Evolutionary conservation across 2,113 vertebrate genomes (phyloP), one percentile per base, ranked within the genome.

Genomic region (Calonectris borealis): DNA sequence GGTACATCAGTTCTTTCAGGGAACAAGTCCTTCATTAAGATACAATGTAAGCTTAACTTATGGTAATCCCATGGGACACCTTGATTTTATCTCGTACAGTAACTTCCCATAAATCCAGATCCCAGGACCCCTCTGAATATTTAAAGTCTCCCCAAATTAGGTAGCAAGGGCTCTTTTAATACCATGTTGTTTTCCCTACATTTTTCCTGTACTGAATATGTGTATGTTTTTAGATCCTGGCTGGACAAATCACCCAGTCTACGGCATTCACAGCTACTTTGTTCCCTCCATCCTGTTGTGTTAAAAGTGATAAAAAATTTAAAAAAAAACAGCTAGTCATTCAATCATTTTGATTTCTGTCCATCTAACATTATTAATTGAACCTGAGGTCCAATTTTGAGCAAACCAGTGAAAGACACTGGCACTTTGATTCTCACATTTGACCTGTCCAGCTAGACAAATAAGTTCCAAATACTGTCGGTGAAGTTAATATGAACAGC

Each of bases 391-490:
- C 91, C n/a, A 48, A 16, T 91, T 88, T 76, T 80, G 46, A 90
- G 62, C 82, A 62, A 81, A 25, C n/a, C 64, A 88, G 36, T 62
- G 58, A 51, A 83, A 82, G 71, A 72, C 73, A 65, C 14, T 36
- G 62, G 46, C 42, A 29, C 66, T 90, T 86, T 54, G 29, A 73
- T 95, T 83, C 89, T 85, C 2, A 0, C 6, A 15, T 80, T 62
- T 94, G 51, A 91, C 94, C 82, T 36, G 78, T 88, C 94, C 91
- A 88, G 46, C 54, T 14, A 27, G 46, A 94, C 82, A 87, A 96
- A 64, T 70, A 75, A 81, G 68, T 80, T 80, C 79, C 82, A 72
- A 95, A 89, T 29, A 19, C 61, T 22, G 51, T 58, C 14, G 16
- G 46, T 38, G 73, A 68, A 92, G 91, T 58, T 90, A 93, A 90